These are phyloP conservation scores for Ruditapes philippinarum DNA, from an alignment of 1,140 invertebrate genomes.

Conservation along the genomic window DNA sequence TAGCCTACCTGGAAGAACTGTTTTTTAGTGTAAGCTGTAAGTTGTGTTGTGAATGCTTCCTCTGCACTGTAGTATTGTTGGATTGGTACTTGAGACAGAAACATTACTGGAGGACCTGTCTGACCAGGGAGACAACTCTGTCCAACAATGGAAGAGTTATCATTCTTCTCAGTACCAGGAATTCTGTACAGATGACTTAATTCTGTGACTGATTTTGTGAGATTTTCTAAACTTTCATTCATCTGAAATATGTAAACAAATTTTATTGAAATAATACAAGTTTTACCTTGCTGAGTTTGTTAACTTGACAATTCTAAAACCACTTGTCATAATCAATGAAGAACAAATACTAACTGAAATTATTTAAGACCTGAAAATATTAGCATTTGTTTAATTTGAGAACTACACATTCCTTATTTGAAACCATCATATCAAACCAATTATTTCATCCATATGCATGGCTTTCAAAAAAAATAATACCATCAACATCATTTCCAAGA, in stretches of 20 bases:
- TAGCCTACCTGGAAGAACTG: slow-evolving; percentile 85
- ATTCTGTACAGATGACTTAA: slow-evolving; percentile 73
- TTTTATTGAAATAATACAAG: too few relatives aligned
- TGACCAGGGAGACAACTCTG: slow-evolving; percentile 40
- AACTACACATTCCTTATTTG: too few relatives aligned
- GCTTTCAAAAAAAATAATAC: too few relatives aligned
- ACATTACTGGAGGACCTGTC: slow-evolving; percentile 61
- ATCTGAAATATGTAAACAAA: slow-evolving; percentile 71
- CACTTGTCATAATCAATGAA: too few relatives aligned
- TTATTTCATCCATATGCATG: too few relatives aligned
- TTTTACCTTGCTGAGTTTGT: too few relatives aligned
- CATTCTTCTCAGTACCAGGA: not conserved
- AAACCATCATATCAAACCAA: too few relatives aligned
- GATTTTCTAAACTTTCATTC: slow-evolving; percentile 75
- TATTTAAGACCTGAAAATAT: too few relatives aligned
- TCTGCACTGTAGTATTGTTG: slow-evolving; percentile 76
- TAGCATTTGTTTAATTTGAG: too few relatives aligned
- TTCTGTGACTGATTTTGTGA: slow-evolving; percentile 71
- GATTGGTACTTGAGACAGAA: slow-evolving; percentile 79
- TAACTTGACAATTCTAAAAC: too few relatives aligned
- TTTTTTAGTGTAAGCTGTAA: slow-evolving; percentile 82
- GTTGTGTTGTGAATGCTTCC: slow-evolving; percentile 77
- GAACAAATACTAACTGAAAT: too few relatives aligned
- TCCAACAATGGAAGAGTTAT: slow-evolving; percentile 2
- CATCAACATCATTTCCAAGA: too few relatives aligned